Conservation (phyloP, 1,140 invertebrate species). For the Tenebrio molitor region DNA sequence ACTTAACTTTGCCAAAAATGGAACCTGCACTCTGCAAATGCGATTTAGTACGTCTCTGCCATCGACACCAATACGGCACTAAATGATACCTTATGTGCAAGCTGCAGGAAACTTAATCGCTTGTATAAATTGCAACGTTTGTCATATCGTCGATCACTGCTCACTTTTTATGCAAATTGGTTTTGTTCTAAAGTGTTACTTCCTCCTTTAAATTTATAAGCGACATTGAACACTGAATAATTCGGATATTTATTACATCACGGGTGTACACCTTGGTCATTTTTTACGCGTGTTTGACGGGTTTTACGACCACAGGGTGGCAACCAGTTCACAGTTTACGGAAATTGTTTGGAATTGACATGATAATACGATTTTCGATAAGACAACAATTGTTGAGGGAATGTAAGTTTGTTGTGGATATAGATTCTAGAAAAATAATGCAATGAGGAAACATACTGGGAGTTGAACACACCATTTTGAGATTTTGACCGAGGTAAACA, state of each 20-base stretch:
- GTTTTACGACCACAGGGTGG: too few relatives aligned
- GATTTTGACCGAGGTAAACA: too few relatives aligned
- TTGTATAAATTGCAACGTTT: constrained; percentile 35
- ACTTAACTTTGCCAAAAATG: constrained; percentile 52
- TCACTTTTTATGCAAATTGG: constrained; percentile 40
- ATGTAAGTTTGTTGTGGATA: too few relatives aligned
- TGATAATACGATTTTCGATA: too few relatives aligned
- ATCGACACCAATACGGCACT: constrained; percentile 45
- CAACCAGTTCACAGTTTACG: too few relatives aligned
- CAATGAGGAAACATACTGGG: too few relatives aligned
- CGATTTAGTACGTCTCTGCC: constrained; percentile 36
- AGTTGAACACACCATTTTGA: too few relatives aligned
- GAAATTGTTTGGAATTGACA: too few relatives aligned
- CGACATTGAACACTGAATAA: constrained; percentile 24
- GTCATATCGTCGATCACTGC: constrained; percentile 35
- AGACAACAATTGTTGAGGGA: too few relatives aligned
- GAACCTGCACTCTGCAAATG: constrained; percentile 29
- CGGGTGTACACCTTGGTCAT: constrained; percentile 28
- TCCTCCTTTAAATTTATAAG: constrained; percentile 36
- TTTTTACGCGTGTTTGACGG: background rate
- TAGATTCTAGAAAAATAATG: too few relatives aligned
- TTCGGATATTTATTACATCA: constrained; percentile 32
- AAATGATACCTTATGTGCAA: constrained; percentile 43
- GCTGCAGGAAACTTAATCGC: constrained; percentile 36
- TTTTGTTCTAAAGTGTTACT: constrained; percentile 39